phyloP scores from a whole-genome alignment of 2,113 vertebrate genomes.

The Dolichallabes microphthalmus region DNA sequence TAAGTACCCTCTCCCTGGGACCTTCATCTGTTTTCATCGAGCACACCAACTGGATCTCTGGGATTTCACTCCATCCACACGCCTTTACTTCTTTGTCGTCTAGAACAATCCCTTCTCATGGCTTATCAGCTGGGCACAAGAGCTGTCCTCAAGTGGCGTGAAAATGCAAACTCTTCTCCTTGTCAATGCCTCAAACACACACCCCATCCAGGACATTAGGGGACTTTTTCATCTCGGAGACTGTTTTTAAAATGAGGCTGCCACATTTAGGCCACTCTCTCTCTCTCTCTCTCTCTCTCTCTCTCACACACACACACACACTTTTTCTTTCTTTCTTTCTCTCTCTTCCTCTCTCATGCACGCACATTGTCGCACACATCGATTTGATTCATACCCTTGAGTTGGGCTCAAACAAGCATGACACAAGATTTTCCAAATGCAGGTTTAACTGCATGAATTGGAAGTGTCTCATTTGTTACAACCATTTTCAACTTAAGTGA shows the following conservation, averaged over 20 bases:
- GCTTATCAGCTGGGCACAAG: constrained; percentile 8
- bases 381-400: constrained; percentile 51
- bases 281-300: not conserved
- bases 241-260: not conserved
- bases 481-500: not conserved
- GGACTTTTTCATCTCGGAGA: constrained; percentile 37
- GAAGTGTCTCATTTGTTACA: constrained; percentile 31
- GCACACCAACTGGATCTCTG: not conserved
- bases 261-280: not conserved
- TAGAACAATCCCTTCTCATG: not conserved
- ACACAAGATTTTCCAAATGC: constrained; percentile 38
- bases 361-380: constrained; percentile 22
- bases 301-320: not conserved
- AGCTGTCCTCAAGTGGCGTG: not conserved
- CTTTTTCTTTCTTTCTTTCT: not conserved
- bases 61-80: not conserved
- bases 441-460: constrained; percentile 30
- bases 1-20: not conserved
- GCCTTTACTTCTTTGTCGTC: not conserved
- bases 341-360: not conserved
- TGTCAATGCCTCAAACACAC: not conserved
- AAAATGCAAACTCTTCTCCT: not conserved
- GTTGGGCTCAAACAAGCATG: constrained; percentile 49
- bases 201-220: not conserved
- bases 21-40: not conserved